These are phyloP conservation scores for Gibbula magus DNA, from an alignment of 2,888 invertebrate genomes.

Conservation along the genomic window DNA sequence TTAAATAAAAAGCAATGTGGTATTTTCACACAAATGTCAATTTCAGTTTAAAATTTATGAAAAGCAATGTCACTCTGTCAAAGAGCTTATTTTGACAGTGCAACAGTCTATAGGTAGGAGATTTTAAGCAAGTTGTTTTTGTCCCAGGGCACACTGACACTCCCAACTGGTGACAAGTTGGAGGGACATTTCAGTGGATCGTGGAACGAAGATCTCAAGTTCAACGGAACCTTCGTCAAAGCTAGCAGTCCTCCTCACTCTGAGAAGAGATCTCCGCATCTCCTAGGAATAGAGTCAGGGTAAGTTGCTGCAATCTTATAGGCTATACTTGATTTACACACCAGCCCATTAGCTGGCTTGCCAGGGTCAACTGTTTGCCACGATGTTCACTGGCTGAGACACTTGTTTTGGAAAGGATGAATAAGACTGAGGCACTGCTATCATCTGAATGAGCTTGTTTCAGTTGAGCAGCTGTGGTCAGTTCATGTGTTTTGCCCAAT, in stretches of 20 bases:
- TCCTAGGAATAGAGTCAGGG: slow-evolving; percentile 40
- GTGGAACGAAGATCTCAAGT: slow-evolving; percentile 87
- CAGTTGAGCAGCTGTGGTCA: too few species aligned
- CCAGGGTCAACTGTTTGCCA: not conserved
- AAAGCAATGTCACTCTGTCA: not conserved
- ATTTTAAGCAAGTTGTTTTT: too few species aligned
- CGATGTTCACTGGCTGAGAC: too few species aligned
- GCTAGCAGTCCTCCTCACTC: slow-evolving; percentile 3
- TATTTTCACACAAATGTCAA: not conserved
- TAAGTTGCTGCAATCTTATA: slow-evolving; percentile 27
- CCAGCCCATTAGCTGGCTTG: not conserved
- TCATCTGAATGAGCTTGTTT: too few species aligned
- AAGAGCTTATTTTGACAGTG: not conserved
- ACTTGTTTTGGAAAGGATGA: too few species aligned
- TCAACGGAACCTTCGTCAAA: slow-evolving; percentile 82
- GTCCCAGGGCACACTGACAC: slow-evolving; percentile 82
- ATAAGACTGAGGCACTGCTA: too few species aligned
- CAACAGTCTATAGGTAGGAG: not conserved
- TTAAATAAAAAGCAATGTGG: too few species aligned
- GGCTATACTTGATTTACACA: not conserved
- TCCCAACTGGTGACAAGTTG: slow-evolving; percentile 85
- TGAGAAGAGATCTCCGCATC: slow-evolving; percentile 33
- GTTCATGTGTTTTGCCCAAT: too few species aligned
- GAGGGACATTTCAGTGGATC: slow-evolving; percentile 84
- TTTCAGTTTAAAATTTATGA: not conserved